Evolutionary conservation across 2,113 vertebrate genomes (phyloP), one percentile per base, ranked within the genome.

Genomic region (Ailuropoda melanoleuca): DNA sequence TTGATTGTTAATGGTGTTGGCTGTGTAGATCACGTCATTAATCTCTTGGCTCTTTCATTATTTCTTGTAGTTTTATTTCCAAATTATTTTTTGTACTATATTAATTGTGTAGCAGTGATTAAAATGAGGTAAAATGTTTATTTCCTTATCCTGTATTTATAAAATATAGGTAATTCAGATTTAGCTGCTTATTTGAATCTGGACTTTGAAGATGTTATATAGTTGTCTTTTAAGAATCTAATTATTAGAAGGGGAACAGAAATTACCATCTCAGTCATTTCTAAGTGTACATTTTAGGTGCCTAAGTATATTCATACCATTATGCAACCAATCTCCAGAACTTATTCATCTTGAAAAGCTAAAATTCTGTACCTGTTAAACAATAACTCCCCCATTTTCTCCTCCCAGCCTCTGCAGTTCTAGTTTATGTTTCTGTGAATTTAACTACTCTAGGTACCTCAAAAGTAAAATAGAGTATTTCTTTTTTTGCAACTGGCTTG

Each of bases 401-500:
- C 29, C 43, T 78, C 37, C 26, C 13, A 89, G 43, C 39, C 14
- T 31, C 66, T 39, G 34, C 43, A 62, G 11, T 62, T 89, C 62
- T 89, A 18, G 26, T 89, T 70, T 39, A 8, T 88, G 64, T 72
- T 60, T 94, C n/a, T 89, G 7, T 62, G 55, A 82, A 74, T 90
- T 74, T 64, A 48, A 74, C 46, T 85, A 31, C 18, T 72, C 14
- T 64, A 80, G n/a, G 6, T 39, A 64, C 24, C n/a, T 89, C 31
- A 55, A 55, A 78, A 93, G 48, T 93, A 60, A 82, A 93, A 93
- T 50, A 64, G 18, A 89, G 15, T 88, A 56, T 66, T 88, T 92
- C 34, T 23, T 29, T 90, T 62, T 93, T n/a, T 46, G 24, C 50
- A 1, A 29, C 29, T 56, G 19, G 8, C 68, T 86, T 75, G 68